A percentile compares a stretch with the other conserved stretches of the same genome.
phyloP scores from a whole-genome alignment of 2,113 vertebrate species.

The Columbina picui region DNA sequence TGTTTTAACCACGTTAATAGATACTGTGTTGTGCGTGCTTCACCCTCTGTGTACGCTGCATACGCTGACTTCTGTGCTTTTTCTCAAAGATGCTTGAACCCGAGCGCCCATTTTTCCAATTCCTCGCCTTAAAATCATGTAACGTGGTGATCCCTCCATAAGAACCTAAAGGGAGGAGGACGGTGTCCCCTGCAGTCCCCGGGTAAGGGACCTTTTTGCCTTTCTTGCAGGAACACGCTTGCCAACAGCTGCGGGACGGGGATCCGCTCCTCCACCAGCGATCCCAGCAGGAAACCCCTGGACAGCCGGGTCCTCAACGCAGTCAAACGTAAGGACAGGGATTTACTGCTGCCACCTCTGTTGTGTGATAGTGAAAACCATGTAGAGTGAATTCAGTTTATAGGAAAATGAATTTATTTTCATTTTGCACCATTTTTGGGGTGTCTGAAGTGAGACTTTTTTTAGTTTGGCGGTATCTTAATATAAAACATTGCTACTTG shows the following conservation, averaged over 20 bases:
- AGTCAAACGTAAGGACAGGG: conserved; percentile 89
- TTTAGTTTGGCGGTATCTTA: background rate
- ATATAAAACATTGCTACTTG: background rate
- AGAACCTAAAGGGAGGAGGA: background rate
- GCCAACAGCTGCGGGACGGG: conserved; percentile 97
- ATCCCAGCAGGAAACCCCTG: conserved; percentile 92
- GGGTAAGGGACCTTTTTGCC: background rate
- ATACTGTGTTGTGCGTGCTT: accelerated
- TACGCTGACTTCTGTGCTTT: accelerated
- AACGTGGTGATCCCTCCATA: accelerated
- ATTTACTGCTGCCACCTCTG: background rate
- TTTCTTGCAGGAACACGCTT: conserved; percentile 87
- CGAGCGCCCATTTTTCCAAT: accelerated
- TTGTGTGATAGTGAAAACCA: background rate
- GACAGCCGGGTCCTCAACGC: conserved; percentile 95
- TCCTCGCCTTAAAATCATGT: accelerated
- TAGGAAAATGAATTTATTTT: background rate
- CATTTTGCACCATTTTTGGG: background rate
- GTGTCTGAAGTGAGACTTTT: background rate
- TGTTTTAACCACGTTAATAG: accelerated
- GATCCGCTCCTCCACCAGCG: conserved; percentile 94
- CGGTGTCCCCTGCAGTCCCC: background rate
- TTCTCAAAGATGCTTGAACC: accelerated
- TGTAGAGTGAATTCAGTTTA: background rate
- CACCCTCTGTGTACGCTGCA: accelerated